Conservation (phyloP, 2,113 vertebrate genomes). For the Tetraodon nigroviridis region DNA sequence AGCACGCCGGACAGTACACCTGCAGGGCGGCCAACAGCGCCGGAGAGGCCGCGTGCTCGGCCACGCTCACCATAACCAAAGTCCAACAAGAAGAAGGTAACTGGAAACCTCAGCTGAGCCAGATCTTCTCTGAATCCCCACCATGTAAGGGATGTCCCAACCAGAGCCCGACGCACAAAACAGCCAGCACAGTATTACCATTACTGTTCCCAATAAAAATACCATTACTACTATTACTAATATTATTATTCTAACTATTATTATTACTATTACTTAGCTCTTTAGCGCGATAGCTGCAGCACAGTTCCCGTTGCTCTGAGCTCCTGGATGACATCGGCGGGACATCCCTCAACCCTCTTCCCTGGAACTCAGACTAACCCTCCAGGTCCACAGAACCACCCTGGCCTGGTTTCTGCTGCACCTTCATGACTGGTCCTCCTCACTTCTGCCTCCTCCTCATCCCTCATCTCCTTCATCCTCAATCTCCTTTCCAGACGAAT, state of each 20-base stretch:
- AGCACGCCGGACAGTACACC: constrained; percentile 88
- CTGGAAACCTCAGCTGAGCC: constrained; percentile 23
- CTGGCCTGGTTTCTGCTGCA: constrained; percentile 11
- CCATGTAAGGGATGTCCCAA: constrained; percentile 17
- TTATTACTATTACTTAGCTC: no score
- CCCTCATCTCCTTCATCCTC: neutral
- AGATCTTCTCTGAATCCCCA: constrained; percentile 3
- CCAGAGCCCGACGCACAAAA: no score
- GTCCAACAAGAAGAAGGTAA: constrained; percentile 67
- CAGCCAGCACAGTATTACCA: no score
- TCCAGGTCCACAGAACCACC: constrained; percentile 16
- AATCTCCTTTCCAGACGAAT: neutral
- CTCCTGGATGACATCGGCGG: neutral
- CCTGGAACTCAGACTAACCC: constrained; percentile 36
- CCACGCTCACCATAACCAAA: constrained; percentile 79
- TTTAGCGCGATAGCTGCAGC: no score
- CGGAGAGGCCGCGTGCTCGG: constrained; percentile 74
- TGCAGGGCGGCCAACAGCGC: constrained; percentile 83
- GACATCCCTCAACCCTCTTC: constrained; percentile 24
- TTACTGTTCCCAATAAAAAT: no score
- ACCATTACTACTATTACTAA: no score
- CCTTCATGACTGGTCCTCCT: neutral
- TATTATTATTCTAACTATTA: no score
- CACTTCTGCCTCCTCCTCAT: neutral
- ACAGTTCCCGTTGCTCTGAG: no score